These are phyloP conservation scores for Spea hammondii DNA, from an alignment of 2,797 vertebrate genomes.

Conservation along the genomic window DNA sequence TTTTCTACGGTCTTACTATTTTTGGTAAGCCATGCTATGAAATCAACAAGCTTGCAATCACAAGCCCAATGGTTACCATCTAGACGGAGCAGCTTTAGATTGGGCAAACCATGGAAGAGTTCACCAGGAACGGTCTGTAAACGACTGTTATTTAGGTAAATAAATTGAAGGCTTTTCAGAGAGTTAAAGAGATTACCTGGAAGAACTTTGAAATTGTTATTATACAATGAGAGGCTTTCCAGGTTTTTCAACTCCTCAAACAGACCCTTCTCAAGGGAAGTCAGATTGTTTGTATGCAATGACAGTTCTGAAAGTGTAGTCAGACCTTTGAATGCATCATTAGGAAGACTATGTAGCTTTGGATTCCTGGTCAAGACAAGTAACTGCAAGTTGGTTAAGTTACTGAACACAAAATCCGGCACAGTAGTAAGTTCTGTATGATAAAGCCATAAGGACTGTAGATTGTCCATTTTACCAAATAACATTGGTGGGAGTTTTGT, in stretches of 20 bases:
- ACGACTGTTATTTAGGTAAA: constrained; percentile 67
- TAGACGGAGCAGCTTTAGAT: constrained; percentile 59
- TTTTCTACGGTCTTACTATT: constrained; percentile 59
- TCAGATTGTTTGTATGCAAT: constrained; percentile 70
- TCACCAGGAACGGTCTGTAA: constrained; percentile 60
- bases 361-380: constrained; percentile 75
- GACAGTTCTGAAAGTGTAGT: constrained; percentile 72
- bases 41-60: constrained; percentile 70
- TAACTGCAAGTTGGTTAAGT: constrained; percentile 74
- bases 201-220: constrained; percentile 69
- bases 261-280: constrained; percentile 66
- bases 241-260: constrained; percentile 71
- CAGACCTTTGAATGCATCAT: constrained; percentile 73
- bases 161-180: constrained; percentile 60
- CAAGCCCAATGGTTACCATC: constrained; percentile 79
- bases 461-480: constrained; percentile 78
- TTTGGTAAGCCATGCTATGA: constrained; percentile 72
- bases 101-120: constrained; percentile 57
- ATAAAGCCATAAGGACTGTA: constrained; percentile 75
- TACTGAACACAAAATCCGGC: constrained; percentile 78
- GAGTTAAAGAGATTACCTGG: constrained; percentile 67
- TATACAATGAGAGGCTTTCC: constrained; percentile 64
- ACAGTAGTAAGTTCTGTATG: constrained; percentile 76
- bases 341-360: constrained; percentile 70
- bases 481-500: constrained; percentile 72